Evolutionary conservation across 2,113 vertebrate species (phyloP).

Genomic region (Rhinogobius similis): DNA sequence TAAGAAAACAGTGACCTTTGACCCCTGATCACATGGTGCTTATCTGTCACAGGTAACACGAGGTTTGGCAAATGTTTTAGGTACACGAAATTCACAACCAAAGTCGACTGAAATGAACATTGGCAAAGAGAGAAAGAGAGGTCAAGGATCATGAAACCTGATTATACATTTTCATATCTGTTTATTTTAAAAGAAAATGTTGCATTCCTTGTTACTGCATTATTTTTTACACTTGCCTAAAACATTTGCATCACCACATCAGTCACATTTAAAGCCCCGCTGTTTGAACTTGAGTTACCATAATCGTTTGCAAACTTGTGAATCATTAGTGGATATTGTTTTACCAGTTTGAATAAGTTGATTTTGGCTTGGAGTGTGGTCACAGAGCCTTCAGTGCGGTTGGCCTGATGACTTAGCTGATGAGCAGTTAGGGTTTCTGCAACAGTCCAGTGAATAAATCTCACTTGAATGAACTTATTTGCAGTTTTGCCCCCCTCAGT

Average conservation of each 20-base stretch:
- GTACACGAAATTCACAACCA: not conserved
- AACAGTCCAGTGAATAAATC: slow-evolving; percentile 38
- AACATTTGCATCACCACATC: not conserved
- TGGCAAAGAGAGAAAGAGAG: no score
- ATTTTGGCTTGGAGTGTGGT: slow-evolving; percentile 60
- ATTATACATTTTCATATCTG: no score
- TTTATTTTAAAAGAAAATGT: no score
- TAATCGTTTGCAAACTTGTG: slow-evolving; percentile 48
- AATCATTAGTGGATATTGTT: slow-evolving; percentile 48
- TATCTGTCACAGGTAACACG: slow-evolving; percentile 15
- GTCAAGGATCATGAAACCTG: no score
- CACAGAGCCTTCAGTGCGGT: slow-evolving; percentile 58
- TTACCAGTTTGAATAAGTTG: slow-evolving; percentile 28
- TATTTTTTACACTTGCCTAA: not conserved
- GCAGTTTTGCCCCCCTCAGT: slow-evolving; percentile 18
- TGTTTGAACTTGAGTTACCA: slow-evolving; percentile 36
- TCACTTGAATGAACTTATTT: slow-evolving; percentile 18
- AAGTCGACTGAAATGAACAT: no score
- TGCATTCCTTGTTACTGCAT: no score
- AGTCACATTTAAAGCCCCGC: slow-evolving; percentile 21
- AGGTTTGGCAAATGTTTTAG: not conserved
- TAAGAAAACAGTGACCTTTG: slow-evolving; percentile 75
- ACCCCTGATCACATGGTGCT: slow-evolving; percentile 6
- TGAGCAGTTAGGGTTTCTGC: slow-evolving; percentile 55
- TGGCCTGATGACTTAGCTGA: slow-evolving; percentile 59